phyloP scores from a whole-genome alignment of 2,113 vertebrate genomes.

The Lepidiolamprologus cunningtoni region DNA sequence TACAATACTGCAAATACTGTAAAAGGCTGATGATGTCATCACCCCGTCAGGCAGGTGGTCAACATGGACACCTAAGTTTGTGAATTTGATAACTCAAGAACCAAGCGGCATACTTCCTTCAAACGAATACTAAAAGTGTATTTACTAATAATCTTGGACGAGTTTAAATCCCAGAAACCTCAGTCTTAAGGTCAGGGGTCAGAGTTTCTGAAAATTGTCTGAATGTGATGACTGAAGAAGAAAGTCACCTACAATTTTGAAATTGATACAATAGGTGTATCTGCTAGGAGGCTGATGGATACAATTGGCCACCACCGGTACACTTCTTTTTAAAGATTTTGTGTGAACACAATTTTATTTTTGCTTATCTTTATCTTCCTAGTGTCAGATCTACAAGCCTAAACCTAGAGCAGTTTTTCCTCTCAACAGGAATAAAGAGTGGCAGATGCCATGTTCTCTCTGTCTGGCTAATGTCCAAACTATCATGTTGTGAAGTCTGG shows the following conservation, averaged over 20 bases:
- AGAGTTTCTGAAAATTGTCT: background rate
- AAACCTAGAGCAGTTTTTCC: background rate
- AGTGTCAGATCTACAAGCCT: background rate
- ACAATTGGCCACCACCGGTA: background rate
- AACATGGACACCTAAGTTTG: background rate
- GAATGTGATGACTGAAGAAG: background rate
- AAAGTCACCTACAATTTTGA: background rate
- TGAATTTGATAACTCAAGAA: background rate
- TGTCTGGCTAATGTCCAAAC: background rate
- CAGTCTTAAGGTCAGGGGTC: background rate
- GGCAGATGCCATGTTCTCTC: background rate
- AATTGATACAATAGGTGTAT: background rate
- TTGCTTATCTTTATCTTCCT: background rate
- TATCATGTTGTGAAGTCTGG: background rate
- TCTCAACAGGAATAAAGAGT: background rate
- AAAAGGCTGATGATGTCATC: background rate
- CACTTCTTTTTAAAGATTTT: background rate
- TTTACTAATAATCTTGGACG: background rate
- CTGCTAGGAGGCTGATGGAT: background rate
- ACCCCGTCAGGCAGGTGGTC: background rate
- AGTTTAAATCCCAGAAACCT: background rate
- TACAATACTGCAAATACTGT: background rate
- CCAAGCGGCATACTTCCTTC: rapidly evolving
- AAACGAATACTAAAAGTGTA: background rate
- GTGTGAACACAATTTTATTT: background rate